phyloP scores from a whole-genome alignment of 2,113 vertebrate genomes.

The Narcine bancroftii region DNA sequence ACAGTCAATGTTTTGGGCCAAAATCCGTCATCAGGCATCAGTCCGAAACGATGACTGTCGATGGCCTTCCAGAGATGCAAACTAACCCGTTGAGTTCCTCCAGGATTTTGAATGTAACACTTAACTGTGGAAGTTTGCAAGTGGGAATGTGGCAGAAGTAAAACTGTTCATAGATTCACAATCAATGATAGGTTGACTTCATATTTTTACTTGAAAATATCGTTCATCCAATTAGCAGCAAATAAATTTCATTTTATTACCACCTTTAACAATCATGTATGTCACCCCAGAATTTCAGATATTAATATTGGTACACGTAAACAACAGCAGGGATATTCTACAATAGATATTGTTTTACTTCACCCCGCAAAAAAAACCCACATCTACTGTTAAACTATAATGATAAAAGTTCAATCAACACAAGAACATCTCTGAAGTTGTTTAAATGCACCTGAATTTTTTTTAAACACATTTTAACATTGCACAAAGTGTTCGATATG shows the following conservation, averaged over 20 bases:
- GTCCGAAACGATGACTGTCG: too few species aligned
- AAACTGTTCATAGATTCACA: neutral
- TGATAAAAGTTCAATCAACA: neutral
- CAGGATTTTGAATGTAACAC: too few species aligned
- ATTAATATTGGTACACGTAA: neutral
- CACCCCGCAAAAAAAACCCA: too few species aligned
- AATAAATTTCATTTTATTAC: neutral
- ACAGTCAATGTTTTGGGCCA: too few species aligned
- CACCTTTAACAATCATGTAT: neutral
- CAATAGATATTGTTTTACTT: neutral
- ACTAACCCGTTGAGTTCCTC: too few species aligned
- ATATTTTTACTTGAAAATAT: neutral
- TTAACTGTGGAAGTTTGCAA: too few species aligned
- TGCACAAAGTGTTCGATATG: neutral
- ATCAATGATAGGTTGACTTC: neutral
- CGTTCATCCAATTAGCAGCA: neutral
- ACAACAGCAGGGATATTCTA: neutral
- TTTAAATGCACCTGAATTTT: neutral
- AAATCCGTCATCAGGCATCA: too few species aligned
- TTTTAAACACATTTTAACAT: neutral
- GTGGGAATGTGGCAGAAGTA: neutral
- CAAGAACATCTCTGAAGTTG: neutral
- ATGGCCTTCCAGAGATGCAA: too few species aligned
- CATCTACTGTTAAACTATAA: neutral
- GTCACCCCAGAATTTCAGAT: neutral